phyloP scores from a whole-genome alignment of 2,113 vertebrate genomes.

The Ciconia boyciana region DNA sequence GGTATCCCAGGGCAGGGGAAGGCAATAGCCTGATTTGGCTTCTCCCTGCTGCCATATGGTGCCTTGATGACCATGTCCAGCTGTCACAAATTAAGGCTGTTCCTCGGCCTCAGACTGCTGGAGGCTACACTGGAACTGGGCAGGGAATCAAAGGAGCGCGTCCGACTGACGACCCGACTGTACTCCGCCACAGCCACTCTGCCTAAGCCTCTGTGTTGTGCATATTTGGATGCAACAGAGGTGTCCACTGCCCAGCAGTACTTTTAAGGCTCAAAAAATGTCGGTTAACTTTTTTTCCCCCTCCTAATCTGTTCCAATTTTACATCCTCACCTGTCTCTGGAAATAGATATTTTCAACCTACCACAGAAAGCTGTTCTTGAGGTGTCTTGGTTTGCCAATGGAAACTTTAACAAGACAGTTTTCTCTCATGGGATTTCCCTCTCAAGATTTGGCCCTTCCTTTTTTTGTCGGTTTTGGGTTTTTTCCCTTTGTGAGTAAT shows the following conservation, averaged over 20 bases:
- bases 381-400: not conserved
- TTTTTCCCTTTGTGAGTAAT: not conserved
- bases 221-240: not conserved
- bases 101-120: not conserved
- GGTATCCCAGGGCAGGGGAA: constrained; percentile 15
- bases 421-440: not conserved
- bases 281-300: accelerated
- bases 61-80: not conserved
- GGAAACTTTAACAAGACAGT: not conserved
- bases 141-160: not conserved
- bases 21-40: not conserved
- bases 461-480: not conserved
- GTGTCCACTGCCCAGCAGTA: not conserved
- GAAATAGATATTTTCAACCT: not conserved
- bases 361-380: not conserved
- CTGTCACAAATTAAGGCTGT: constrained; percentile 47
- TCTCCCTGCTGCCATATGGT: constrained; percentile 4
- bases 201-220: not conserved
- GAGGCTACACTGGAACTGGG: not conserved
- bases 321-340: not conserved
- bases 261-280: not conserved
- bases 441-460: not conserved
- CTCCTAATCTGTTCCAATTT: not conserved
- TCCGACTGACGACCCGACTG: accelerated
- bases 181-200: not conserved